Percentiles rank a stretch among this genome's conserved stretches.
phyloP scores from a whole-genome alignment of 1,140 invertebrate genomes.

The Zelostemma sp. region DNA sequence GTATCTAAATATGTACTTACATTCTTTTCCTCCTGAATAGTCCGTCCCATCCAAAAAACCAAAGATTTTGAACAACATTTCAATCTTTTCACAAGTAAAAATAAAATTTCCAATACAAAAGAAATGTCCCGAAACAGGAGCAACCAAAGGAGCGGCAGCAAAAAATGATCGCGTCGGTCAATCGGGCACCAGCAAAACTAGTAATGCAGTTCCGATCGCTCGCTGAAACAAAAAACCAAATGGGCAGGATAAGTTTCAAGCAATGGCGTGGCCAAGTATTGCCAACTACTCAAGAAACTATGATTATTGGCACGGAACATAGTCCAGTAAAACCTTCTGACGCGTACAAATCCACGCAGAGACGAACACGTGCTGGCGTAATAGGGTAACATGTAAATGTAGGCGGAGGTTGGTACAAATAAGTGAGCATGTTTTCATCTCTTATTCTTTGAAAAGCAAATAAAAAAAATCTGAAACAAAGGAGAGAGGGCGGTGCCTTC shows the following conservation, averaged over 20 bases:
- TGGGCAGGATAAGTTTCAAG: conserved; percentile 3
- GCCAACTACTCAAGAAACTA: conserved; percentile 5
- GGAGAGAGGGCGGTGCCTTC: conserved; percentile 63
- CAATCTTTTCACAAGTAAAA: too few relatives aligned
- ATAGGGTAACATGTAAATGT: conserved; percentile 40
- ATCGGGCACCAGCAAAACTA: conserved; percentile 2
- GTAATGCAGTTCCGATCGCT: not conserved
- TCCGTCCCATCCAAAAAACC: too few relatives aligned
- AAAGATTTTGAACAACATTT: too few relatives aligned
- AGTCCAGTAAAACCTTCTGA: not conserved
- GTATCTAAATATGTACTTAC: too few relatives aligned
- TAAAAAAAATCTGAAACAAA: conserved; percentile 67
- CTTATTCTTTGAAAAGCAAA: conserved; percentile 56
- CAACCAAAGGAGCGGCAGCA: too few relatives aligned
- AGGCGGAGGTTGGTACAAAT: conserved; percentile 38
- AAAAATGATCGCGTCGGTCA: not conserved
- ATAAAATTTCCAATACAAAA: too few relatives aligned
- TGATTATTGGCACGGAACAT: conserved; percentile 28
- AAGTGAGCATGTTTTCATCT: conserved; percentile 21
- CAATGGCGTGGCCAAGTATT: conserved; percentile 10
- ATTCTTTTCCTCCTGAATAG: too few relatives aligned
- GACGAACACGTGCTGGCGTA: conserved; percentile 19
- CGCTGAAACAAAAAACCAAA: conserved; percentile 1
- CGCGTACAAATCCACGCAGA: conserved; percentile 7
- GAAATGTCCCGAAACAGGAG: too few relatives aligned